A percentile compares a stretch with the other conserved stretches of the same genome.
These are phyloP conservation scores for Leptoclinus maculatus DNA, from an alignment of 2,797 vertebrate species.

Conservation along the genomic window DNA sequence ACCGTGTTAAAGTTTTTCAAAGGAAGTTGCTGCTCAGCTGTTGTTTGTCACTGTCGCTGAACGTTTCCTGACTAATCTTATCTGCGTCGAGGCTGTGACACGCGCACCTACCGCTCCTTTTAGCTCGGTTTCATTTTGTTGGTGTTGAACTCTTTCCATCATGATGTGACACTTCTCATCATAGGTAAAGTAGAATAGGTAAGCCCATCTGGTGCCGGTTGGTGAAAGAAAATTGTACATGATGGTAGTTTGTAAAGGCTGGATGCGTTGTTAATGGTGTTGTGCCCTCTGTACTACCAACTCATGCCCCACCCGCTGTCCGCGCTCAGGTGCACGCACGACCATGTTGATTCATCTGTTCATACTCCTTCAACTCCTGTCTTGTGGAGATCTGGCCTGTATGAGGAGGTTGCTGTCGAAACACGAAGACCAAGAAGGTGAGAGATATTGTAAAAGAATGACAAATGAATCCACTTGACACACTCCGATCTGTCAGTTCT, in stretches of 20 bases:
- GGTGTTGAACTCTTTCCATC: conserved; percentile 3
- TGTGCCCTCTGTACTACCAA: conserved; percentile 6
- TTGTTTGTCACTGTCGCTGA: conserved; percentile 14
- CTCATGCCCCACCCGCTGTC: conserved; percentile 37
- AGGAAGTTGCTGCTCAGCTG: background rate
- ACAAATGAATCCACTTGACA: accelerated
- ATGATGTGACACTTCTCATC: conserved; percentile 7
- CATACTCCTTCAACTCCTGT: conserved; percentile 68
- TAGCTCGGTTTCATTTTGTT: conserved; percentile 8
- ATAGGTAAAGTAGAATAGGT: conserved; percentile 1
- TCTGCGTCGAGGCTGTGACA: conserved; percentile 35
- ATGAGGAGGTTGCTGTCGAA: conserved; percentile 40
- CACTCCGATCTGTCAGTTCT: background rate
- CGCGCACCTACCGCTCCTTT: conserved; percentile 5
- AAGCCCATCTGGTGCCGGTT: background rate
- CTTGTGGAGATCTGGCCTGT: conserved; percentile 69
- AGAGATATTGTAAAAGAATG: background rate
- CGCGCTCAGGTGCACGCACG: conserved; percentile 60
- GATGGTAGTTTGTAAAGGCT: background rate
- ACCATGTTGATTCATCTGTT: conserved; percentile 76
- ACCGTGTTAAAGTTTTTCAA: background rate
- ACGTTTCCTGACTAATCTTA: conserved; percentile 46
- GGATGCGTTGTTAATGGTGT: background rate
- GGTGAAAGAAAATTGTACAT: background rate
- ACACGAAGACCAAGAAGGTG: conserved; percentile 68